Evolutionary conservation across 2,888 invertebrate genomes (phyloP), one percentile per base, ranked within the genome.

Genomic region (Pristionchus arcanus): DNA sequence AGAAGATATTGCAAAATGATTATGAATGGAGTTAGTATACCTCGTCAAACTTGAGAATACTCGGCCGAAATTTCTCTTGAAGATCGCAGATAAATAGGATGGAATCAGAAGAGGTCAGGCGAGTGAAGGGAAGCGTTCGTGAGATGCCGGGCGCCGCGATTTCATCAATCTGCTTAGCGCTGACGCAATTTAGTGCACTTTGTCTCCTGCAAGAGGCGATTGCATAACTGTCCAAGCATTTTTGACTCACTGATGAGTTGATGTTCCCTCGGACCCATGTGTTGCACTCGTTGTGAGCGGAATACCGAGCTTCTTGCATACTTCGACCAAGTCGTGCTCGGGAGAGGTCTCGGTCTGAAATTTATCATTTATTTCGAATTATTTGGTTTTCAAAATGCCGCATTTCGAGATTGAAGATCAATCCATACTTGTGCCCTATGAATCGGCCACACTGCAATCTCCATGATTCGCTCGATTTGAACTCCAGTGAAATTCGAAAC

Each of bases 41-140:
- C 94, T 97, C 97, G 15, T 96, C 96, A 93, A 97, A 98, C 93
- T 97, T 96, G 92, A 96, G 96, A 93, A 97, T 97, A 28, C 96
- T 96, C 13, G 97, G 96, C 94, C 94, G 90, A 94, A 97, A 97
- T 90, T 97, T 97, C 94, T 97, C 97, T 95, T 98, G 98, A 66
- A 98, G 96, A 94, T 98, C 98, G 95, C 98, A 98, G 68, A 98
- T 95, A 83, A 98, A 96, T 92, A 98, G 97, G 0, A 97, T 97
- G 0, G 97, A 97, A 92, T 96, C 97, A 81, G 93, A 91, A 94
- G 93, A 89, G 93, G 91, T 91, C 81, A 96, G 92, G 91, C 96
- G 95, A 31, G 96, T 96, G 25, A 96, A 91, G 85, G 91, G 91
- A 55, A 93, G 94, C 25, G 92, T 21, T 55, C 13, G 16, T 19